Conservation (phyloP, 2,797 vertebrate genomes). For the Enteromius paludinosus region DNA sequence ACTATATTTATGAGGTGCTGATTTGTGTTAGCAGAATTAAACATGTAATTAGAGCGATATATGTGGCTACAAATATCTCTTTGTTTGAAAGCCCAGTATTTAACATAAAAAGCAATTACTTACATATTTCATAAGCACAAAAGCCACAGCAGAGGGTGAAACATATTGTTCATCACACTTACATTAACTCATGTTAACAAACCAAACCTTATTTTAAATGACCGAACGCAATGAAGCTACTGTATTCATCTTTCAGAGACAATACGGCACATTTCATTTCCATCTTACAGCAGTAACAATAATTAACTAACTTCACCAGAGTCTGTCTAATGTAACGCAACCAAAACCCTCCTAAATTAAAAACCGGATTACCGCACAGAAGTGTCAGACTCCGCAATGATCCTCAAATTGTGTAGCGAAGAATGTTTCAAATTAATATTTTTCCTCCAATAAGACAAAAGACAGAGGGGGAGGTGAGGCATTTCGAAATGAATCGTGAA, state of each 20-base stretch:
- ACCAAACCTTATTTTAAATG: not conserved
- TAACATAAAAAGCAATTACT: constrained; percentile 38
- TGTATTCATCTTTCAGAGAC: constrained; percentile 27
- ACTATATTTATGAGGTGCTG: constrained; percentile 24
- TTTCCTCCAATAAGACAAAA: constrained; percentile 54
- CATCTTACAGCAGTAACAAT: constrained; percentile 56
- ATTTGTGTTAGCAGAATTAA: constrained; percentile 17
- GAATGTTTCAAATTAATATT: constrained; percentile 67
- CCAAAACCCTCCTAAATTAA: constrained; percentile 66
- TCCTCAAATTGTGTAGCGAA: constrained; percentile 63
- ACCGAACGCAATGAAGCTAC: not conserved
- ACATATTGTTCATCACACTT: not conserved
- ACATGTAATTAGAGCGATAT: constrained; percentile 25
- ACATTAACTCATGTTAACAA: not conserved
- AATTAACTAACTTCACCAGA: constrained; percentile 63
- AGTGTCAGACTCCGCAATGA: constrained; percentile 59
- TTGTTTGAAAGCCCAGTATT: not conserved
- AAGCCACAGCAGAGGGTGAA: constrained; percentile 5
- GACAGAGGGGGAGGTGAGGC: constrained; percentile 1
- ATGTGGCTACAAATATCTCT: constrained; percentile 31
- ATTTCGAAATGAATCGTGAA: constrained; percentile 4
- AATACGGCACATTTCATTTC: constrained; percentile 48
- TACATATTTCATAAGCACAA: constrained; percentile 18
- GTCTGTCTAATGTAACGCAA: constrained; percentile 61
- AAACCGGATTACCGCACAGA: constrained; percentile 62